Evolutionary conservation across 2,113 vertebrate species (phyloP).

Genomic region (Megatriorchis doriae): DNA sequence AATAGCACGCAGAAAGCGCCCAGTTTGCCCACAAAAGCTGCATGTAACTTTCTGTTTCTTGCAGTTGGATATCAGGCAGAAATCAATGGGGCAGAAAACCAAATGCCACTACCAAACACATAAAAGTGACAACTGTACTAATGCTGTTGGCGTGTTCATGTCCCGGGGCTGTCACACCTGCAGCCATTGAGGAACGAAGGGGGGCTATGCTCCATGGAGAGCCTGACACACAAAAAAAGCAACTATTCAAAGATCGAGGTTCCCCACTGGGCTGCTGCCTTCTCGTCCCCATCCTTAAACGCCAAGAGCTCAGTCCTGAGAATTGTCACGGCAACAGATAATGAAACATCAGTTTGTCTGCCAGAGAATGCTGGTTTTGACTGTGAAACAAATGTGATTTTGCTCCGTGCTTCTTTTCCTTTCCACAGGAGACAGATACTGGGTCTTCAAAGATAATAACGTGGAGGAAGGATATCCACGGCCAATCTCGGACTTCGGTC

Average conservation of each 20-base stretch:
- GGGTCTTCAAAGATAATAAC: constrained; percentile 95
- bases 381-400: not conserved
- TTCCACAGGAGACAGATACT: constrained; percentile 88
- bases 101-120: not conserved
- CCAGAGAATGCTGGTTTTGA: not conserved
- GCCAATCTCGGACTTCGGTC: constrained; percentile 87
- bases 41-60: not conserved
- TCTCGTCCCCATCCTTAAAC: not conserved
- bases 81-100: not conserved
- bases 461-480: constrained; percentile 94
- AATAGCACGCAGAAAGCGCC: not conserved
- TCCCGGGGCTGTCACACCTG: rapidly evolving
- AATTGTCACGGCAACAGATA: not conserved
- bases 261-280: not conserved
- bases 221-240: not conserved
- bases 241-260: not conserved
- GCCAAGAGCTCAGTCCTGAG: not conserved
- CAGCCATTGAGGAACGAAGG: not conserved
- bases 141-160: rapidly evolving
- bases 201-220: not conserved
- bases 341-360: not conserved
- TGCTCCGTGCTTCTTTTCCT: constrained; percentile 8
- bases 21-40: not conserved
- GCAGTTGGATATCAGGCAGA: not conserved
- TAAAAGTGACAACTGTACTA: not conserved